Base-by-base conservation (phyloP, 2,113 vertebrate species). In the Bos taurus region DNA sequence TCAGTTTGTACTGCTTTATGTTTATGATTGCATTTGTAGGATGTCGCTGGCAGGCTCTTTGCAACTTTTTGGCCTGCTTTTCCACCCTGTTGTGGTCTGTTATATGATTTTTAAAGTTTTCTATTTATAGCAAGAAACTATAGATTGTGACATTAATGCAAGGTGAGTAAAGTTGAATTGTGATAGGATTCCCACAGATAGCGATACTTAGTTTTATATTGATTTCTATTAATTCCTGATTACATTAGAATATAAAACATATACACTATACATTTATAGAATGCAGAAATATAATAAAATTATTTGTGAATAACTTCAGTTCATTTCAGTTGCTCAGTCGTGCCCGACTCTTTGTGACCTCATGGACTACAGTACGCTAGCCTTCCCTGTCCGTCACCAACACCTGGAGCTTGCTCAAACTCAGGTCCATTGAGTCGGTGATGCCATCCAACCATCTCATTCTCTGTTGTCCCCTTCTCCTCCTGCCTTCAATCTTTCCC, bases 281-380 rank as follows among this genome's bases (percentile, higher is more conserved):
- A 64, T 89, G 11, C 6, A 81, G 21, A 80, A 81, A 89, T 90
- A 62, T 5, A 94, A 48, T 54, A 88, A 11, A 91, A 50, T 95
- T 94, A 74, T 48, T 95, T 96, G 50, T 90, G 81, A 96, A 82
- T 86, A 92, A 91, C 67, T 88, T 83, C 82, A 88, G 88, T 36
- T 71, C n/a, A 74, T 74, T 74, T 74, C 67, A 74, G 19, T 74
- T 74, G 67, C n/a, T 74, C 67, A 71, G n/a, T 36, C 12, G n/a
- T 74, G n/a, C 36, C 67, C 1, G 11, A 74, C 67, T 74, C 67
- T 23, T 71, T 40, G 67, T 2, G 1, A 74, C 36, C 19, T 40
- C 36, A 74, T 40, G 67, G 67, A 74, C 67, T 74, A 10, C 36
- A 74, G 36, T 40, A 40, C 0, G 5, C 19, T 74, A 25, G 67